Base-by-base conservation (phyloP, 2,888 invertebrate species). In the Lithosia quadra region DNA sequence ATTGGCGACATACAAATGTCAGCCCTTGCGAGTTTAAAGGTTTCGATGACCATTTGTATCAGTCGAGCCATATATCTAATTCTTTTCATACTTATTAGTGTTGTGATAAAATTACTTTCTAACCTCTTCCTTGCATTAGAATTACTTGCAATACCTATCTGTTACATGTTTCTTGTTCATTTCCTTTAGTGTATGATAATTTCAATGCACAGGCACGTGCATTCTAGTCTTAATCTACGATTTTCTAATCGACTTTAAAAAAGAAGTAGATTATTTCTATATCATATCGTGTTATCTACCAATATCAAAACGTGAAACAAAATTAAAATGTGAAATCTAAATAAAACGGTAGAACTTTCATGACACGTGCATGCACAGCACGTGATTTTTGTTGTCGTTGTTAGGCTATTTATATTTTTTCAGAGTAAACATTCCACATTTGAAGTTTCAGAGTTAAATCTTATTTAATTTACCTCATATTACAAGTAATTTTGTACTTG, bases 271-370 rank as follows among this genome's bases (percentile, higher is more conserved):
- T 60, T 39, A 39, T 15, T 22, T n/a, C 9, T 36, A 39, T 36
- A 60, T 60, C 39, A 39, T 60, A 39, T 7, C 36, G 24, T 60
- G 15, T 18, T n/a, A 60, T 39, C 60, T 39, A 28, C 28, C 28
- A 28, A 28, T 28, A 28, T 28, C 49, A n/a, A 8, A n/a, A 4
- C 49, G 49, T 49, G 49, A 24, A 60, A 39, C 15, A 24, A 39
- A 60, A 60, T 39, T 39, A 22, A 24, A 60, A 22, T 39, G 21
- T 24, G 21, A 22, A 60, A 60, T 60, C 39, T 24, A 60, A 60
- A 8, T 18, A 22, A 18, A 15, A 60, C 24, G 9, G 24, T 9
- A 39, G 18, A 13, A 49, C 9, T 49, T 49, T 49, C n/a, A 49
- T 49, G n/a, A 36, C 11, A n/a, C 49, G 49, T n/a, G 49, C 49